Evolutionary conservation across 2,797 vertebrate species (phyloP).

Genomic region (Tinamus major): DNA sequence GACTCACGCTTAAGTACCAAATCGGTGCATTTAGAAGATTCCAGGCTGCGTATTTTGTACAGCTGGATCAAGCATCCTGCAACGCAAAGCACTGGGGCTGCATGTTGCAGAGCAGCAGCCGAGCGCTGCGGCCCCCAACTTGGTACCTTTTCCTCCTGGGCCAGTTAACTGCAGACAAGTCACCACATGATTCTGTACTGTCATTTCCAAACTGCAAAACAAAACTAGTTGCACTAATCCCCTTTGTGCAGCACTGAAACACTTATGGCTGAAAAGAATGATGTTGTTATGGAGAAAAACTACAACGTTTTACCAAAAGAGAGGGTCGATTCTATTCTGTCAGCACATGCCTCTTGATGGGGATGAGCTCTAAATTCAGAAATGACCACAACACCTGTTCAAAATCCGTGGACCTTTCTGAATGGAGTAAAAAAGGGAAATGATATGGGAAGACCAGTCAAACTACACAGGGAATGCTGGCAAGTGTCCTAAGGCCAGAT

Average conservation of each 20-base stretch:
- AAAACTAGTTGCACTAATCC: constrained; percentile 39
- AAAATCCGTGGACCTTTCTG: not conserved
- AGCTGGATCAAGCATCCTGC: not conserved
- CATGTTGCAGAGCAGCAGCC: not conserved
- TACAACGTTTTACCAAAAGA: not conserved
- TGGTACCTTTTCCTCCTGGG: not conserved
- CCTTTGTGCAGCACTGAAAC: constrained; percentile 21
- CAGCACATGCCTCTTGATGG: not conserved
- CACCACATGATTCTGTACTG: not conserved
- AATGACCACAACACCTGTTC: not conserved
- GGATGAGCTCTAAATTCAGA: not conserved
- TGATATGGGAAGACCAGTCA: not conserved
- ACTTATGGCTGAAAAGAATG: constrained; percentile 18
- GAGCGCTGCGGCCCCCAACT: not conserved
- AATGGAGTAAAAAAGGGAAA: not conserved
- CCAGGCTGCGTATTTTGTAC: not conserved
- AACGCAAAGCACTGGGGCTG: not conserved
- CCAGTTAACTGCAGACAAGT: constrained; percentile 25
- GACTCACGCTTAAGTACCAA: constrained; percentile 48
- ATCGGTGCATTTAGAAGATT: constrained; percentile 17
- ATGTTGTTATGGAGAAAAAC: not conserved
- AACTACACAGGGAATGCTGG: not conserved
- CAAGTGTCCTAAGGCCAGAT: not conserved
- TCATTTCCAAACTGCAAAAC: constrained; percentile 44
- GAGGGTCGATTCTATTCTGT: not conserved